A percentile compares a stretch with the other conserved stretches of the same genome.
These are phyloP conservation scores for Mobula hypostoma DNA, from an alignment of 2,113 vertebrate genomes.

Conservation along the genomic window DNA sequence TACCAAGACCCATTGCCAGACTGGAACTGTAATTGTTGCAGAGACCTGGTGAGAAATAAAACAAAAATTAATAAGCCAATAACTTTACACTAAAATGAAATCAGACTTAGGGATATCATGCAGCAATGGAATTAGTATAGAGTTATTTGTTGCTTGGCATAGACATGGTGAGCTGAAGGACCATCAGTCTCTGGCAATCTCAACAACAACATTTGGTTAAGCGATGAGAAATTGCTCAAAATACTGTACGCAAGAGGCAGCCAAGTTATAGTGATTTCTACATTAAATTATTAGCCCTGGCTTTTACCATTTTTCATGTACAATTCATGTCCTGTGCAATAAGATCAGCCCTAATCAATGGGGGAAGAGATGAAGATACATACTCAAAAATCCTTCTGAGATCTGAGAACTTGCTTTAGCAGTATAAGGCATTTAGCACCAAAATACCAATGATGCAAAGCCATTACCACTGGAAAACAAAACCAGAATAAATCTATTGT, in stretches of 20 bases:
- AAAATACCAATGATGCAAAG: too few species aligned
- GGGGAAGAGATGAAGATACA: too few species aligned
- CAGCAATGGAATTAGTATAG: too few species aligned
- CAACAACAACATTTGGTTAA: neutral
- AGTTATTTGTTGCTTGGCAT: too few species aligned
- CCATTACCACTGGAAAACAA: too few species aligned
- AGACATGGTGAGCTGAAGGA: too few species aligned
- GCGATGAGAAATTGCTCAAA: neutral
- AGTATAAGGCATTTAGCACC: too few species aligned
- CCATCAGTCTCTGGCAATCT: neutral
- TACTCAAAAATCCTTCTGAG: too few species aligned
- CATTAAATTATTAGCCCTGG: neutral
- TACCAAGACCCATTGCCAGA: conserved; percentile 60
- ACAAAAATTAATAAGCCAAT: conserved; percentile 16
- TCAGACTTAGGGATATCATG: neutral
- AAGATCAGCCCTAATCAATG: neutral
- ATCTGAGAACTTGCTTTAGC: too few species aligned
- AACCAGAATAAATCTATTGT: too few species aligned
- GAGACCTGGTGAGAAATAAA: conserved; percentile 47
- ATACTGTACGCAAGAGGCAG: neutral
- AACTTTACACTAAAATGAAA: neutral
- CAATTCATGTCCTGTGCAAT: neutral
- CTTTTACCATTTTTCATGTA: neutral
- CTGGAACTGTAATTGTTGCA: conserved; percentile 55
- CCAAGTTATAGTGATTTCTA: neutral